Conservation (phyloP, 2,888 invertebrate species). For the Eumacrocentrus americanus region DNA sequence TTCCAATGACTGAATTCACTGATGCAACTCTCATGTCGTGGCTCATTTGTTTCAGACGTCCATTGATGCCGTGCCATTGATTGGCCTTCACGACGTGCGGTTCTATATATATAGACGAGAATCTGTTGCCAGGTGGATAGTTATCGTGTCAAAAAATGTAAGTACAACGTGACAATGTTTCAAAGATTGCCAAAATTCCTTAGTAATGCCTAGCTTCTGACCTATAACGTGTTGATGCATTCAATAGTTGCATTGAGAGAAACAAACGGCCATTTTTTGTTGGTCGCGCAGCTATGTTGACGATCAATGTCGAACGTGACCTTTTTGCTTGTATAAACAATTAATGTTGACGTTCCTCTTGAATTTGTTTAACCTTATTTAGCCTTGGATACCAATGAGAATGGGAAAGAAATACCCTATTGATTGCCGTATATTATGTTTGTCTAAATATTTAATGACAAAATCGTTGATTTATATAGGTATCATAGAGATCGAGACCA, state of each 20-base stretch:
- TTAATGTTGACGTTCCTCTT: too few relatives aligned
- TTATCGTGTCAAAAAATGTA: constrained; percentile 40
- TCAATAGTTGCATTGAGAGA: neutral
- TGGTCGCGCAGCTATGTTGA: neutral
- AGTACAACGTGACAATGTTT: constrained; percentile 37
- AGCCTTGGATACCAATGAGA: too few relatives aligned
- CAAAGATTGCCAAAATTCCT: too few relatives aligned
- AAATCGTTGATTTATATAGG: constrained; percentile 35
- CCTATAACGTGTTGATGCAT: too few relatives aligned
- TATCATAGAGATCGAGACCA: constrained; percentile 52
- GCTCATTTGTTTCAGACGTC: constrained; percentile 8
- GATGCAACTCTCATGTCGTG: neutral
- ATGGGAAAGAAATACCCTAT: too few relatives aligned
- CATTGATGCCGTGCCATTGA: constrained; percentile 18
- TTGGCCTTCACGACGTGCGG: neutral
- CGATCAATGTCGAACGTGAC: constrained; percentile 3
- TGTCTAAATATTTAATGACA: neutral
- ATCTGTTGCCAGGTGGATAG: constrained; percentile 33
- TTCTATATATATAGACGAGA: constrained; percentile 9
- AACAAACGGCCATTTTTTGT: constrained; percentile 24
- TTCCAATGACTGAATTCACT: too few relatives aligned
- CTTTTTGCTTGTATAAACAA: neutral
- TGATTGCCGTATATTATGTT: too few relatives aligned
- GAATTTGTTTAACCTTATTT: too few relatives aligned
- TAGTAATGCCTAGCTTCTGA: too few relatives aligned